phyloP scores from a whole-genome alignment of 2,888 invertebrate genomes.

The Phorcus lineatus region DNA sequence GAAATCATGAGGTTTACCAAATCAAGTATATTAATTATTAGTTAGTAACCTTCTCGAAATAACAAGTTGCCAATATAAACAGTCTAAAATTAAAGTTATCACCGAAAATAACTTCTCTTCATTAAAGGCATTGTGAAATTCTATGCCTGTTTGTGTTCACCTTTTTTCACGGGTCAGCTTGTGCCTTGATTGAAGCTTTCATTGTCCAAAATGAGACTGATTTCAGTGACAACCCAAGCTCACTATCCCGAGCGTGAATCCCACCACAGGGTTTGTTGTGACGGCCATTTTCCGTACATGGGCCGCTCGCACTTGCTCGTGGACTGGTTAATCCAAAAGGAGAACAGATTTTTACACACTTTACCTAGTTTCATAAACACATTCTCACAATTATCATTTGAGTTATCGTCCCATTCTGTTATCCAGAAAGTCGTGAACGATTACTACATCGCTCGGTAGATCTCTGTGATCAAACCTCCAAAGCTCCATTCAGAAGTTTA shows the following conservation, averaged over 20 bases:
- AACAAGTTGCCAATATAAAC: neutral
- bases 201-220: neutral
- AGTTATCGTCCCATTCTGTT: neutral
- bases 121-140: neutral
- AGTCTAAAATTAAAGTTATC: neutral
- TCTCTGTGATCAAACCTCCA: neutral
- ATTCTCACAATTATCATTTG: neutral
- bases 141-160: neutral
- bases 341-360: neutral
- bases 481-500: slow-evolving; percentile 12
- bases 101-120: neutral
- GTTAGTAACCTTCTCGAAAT: neutral
- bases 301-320: neutral
- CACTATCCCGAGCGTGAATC: neutral
- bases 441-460: neutral
- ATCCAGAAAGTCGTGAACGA: neutral
- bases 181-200: neutral
- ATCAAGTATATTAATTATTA: neutral
- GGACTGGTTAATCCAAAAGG: neutral
- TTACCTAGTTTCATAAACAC: neutral
- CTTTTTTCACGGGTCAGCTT: neutral
- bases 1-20: neutral
- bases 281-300: slow-evolving; percentile 25
- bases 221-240: neutral
- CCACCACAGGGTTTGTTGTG: slow-evolving; percentile 16